Base-by-base conservation (phyloP, 2,797 vertebrate species). In the Paramormyrops hopkinsi region DNA sequence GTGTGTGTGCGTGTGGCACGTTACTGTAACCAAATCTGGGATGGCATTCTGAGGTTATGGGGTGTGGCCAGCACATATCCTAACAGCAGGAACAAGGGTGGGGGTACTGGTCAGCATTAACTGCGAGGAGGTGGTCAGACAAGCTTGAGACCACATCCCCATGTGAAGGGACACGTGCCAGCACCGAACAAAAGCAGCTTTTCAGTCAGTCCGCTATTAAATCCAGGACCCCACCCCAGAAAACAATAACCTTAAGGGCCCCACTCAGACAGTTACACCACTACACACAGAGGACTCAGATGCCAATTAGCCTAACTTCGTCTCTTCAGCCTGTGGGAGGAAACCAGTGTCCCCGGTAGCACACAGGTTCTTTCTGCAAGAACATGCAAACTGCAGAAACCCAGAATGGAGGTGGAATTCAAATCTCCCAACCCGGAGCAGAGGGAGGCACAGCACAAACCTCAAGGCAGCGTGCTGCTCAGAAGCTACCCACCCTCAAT, bases 21-120 rank as follows among this genome's bases (percentile, higher is more conserved):
- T 33, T 46, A 89, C 51, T 79, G 88, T 92, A 89, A 91, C 91
- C 88, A 89, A 90, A 91, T 85, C 73, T 53, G 91, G 92, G 89
- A 89, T 90, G 92, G 92, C 88, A 91, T 91, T 89, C 88, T 33
- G 59, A 54, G 54, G 22, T 46, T 48, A 29, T 19, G 46, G 46
- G 86, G 51, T 62, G 76, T 48, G 51, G 56, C 11, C n/a, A 84
- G 76, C 50, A 37, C 48, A 22, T 59, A 53, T 88, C 65, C 50
- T n/a, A 69, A 53, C 50, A 53, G 83, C 46, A 33, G n/a, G n/a
- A 89, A 46, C 53, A 25, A 76, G 76, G 14, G 2, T 12, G 48
- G 50, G 59, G 11, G 54, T 5, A 29, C 59, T 86, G 33, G 29
- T 89, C 82, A 44, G 46, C 48, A 89, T 82, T 82, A 82, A 82